phyloP scores from a whole-genome alignment of 2,797 vertebrate species.

The Buceros bicornis region DNA sequence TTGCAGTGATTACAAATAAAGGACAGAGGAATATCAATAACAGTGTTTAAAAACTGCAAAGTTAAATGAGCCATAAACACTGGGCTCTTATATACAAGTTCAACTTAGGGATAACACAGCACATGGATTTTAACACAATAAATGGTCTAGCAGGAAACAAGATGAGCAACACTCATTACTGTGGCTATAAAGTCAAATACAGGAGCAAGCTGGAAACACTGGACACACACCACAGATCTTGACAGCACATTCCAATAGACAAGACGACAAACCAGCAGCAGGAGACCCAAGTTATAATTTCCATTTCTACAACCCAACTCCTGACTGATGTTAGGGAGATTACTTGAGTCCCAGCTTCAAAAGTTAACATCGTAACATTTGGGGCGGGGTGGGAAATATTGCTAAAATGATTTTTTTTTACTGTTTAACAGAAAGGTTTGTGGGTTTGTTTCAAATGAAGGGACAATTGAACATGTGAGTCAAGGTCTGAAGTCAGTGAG shows the following conservation, averaged over 20 bases:
- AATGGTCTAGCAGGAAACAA: not conserved
- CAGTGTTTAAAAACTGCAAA: not conserved
- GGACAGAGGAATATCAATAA: not conserved
- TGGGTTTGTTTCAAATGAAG: not conserved
- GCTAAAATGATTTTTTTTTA: not conserved
- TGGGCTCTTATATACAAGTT: not conserved
- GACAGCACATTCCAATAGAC: not conserved
- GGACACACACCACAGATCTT: fast-evolving
- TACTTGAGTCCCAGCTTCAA: not conserved
- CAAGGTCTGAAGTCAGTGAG: fast-evolving
- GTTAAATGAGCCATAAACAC: slow-evolving; percentile 3
- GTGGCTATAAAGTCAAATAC: not conserved
- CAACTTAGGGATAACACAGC: not conserved
- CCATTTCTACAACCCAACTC: not conserved
- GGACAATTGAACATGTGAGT: not conserved
- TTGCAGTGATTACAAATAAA: not conserved
- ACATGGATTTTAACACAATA: not conserved
- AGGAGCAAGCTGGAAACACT: not conserved
- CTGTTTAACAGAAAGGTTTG: not conserved
- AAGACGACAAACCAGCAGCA: not conserved
- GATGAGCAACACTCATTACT: not conserved
- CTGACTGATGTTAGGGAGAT: not conserved
- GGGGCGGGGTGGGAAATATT: not conserved
- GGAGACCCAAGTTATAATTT: not conserved
- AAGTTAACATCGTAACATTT: not conserved